These are phyloP conservation scores for Penaeus vannamei DNA, from an alignment of 1,140 invertebrate species.

Conservation along the genomic window DNA sequence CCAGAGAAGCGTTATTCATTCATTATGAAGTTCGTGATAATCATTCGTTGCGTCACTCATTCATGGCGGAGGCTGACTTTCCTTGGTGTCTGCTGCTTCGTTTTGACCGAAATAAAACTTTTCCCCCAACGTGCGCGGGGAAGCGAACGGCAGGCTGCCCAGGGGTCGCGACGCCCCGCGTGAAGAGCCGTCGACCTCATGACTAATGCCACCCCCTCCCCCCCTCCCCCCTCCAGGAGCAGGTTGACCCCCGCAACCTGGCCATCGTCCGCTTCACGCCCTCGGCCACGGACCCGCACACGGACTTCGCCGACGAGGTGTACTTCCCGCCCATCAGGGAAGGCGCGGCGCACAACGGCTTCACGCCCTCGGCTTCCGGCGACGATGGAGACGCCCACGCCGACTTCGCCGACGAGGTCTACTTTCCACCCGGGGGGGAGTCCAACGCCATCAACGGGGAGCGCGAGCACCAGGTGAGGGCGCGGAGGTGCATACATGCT, in stretches of 20 bases:
- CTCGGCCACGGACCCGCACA: slow-evolving; percentile 78
- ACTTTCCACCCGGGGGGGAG: slow-evolving; percentile 77
- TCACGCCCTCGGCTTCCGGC: not conserved
- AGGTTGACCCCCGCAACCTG: slow-evolving; percentile 78
- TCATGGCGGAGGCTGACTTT: no score
- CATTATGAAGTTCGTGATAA: no score
- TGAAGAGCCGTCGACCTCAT: not conserved
- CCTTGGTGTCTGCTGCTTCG: no score
- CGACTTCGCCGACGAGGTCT: slow-evolving; percentile 82
- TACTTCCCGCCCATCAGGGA: slow-evolving; percentile 79
- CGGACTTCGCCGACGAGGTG: slow-evolving; percentile 83
- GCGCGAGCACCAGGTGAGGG: slow-evolving; percentile 32
- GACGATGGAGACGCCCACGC: slow-evolving; percentile 23
- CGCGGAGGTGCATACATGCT: not conserved
- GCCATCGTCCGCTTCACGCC: slow-evolving; percentile 86
- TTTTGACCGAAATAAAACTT: no score
- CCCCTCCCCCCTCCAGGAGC: slow-evolving; percentile 64
- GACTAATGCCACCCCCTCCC: no score
- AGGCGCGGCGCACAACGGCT: not conserved
- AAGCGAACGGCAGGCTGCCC: no score
- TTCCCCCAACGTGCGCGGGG: no score
- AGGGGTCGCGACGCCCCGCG: not conserved
- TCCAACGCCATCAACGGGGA: not conserved
- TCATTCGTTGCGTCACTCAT: no score
- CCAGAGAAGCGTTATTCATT: no score